Base-by-base conservation (phyloP, 1,140 invertebrate species). In the Yoshiicerus persimilis region DNA sequence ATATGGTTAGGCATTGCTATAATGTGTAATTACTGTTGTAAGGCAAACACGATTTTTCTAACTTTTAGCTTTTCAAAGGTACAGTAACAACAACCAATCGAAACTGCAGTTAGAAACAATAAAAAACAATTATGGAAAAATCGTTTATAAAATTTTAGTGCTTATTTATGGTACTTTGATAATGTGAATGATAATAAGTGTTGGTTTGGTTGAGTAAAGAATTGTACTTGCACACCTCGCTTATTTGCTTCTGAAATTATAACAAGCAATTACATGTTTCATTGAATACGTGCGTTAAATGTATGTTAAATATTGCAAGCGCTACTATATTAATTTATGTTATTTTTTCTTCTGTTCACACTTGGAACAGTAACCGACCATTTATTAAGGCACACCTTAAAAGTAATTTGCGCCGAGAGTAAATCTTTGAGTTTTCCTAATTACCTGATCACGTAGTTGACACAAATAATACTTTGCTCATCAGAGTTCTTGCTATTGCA, bases 391-490 rank as follows among this genome's bases (percentile, higher is more conserved):
- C 75, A 34, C 75, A n/a, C 75, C 75, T 80, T 80, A 16, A 80
- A 23, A 20, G 32, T 10, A 70, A 70, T 70, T 77, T 80, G 32
- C 32, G 13, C 16, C 13, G 64, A 9, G 23, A 27, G 41, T 34
- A 64, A 88, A 20, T 30, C n/a, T 90, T 47, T 87, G 30, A 41
- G 62, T 25, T 30, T 64, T n/a, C 84, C 90, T 93, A 80, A 80
- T 80, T 94, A 97, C 96, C 96, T 97, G 91, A 98, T 96, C 86
- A 99, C 97, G 92, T 98, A 98, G 93, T 98, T 98, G 88, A 99
- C 97, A 92, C 97, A 98, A 89, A 98, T 98, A 88, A 99, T 97
- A 92, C 97, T 98, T 92, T 98, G 97, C 92, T 99, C 97, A 88
- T 99, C 97, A 4, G 96, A 96, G 91, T 98, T 99, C 93, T 98